A percentile compares a stretch with the other conserved stretches of the same genome.
Conservation (phyloP, 2,113 vertebrate species). For the Pycnonotus jocosus region DNA sequence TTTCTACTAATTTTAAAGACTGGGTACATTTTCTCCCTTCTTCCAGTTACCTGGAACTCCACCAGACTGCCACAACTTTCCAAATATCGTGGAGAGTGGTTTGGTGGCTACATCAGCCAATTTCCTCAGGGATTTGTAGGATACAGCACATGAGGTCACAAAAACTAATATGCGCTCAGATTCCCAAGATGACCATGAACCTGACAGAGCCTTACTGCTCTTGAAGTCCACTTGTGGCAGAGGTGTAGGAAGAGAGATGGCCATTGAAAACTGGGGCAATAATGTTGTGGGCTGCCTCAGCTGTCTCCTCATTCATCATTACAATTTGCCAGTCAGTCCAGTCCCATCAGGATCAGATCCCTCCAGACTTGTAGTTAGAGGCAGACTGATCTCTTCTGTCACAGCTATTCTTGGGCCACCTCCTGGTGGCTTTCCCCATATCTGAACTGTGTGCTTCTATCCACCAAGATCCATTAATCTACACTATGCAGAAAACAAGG, state of each 20-base stretch:
- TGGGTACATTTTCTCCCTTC: rapidly evolving
- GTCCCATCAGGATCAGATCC: neutral
- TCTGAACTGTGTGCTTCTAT: neutral
- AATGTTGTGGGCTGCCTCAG: neutral
- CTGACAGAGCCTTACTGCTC: too few species aligned
- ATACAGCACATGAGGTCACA: neutral
- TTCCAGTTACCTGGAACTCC: neutral
- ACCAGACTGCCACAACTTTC: neutral
- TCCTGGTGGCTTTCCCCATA: rapidly evolving
- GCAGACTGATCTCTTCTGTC: neutral
- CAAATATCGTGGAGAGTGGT: neutral
- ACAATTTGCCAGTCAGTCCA: neutral
- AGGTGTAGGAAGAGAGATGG: neutral
- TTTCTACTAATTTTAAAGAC: neutral
- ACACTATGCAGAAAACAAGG: neutral
- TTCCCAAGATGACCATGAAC: neutral
- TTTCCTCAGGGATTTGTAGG: neutral
- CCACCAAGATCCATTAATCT: neutral
- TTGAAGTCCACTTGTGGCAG: rapidly evolving
- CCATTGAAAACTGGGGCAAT: neutral
- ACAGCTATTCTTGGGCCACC: neutral
- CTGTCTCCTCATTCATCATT: neutral
- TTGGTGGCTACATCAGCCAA: neutral
- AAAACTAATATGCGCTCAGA: rapidly evolving
- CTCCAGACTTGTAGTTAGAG: neutral